Conservation (phyloP, 2,888 invertebrate genomes). For the Dolichomitus sp. region DNA sequence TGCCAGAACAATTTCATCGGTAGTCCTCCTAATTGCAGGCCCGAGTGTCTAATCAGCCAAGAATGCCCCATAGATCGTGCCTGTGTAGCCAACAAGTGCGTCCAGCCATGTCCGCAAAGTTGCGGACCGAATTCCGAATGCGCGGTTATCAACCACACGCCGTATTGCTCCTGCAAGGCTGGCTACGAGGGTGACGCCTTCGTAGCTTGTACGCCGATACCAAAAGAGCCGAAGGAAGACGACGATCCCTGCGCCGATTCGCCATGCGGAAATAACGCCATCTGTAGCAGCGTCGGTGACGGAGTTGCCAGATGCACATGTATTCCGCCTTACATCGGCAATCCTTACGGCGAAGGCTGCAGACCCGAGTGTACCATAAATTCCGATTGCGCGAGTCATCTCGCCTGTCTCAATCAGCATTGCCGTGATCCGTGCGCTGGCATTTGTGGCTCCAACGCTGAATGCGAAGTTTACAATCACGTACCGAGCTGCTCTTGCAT, state of each 20-base stretch:
- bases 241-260: slow-evolving; percentile 91
- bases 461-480: slow-evolving; percentile 94
- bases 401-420: slow-evolving; percentile 94
- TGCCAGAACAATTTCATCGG: slow-evolving; percentile 93
- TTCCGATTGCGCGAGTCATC: slow-evolving; percentile 92
- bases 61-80: slow-evolving; percentile 93
- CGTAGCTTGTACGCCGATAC: slow-evolving; percentile 91
- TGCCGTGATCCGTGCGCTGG: slow-evolving; percentile 95
- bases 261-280: slow-evolving; percentile 95
- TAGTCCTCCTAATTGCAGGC: slow-evolving; percentile 93
- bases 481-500: slow-evolving; percentile 94
- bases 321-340: slow-evolving; percentile 95
- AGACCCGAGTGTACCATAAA: slow-evolving; percentile 94
- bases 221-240: slow-evolving; percentile 77
- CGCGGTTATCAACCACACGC: slow-evolving; percentile 91
- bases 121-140: slow-evolving; percentile 92
- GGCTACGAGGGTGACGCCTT: slow-evolving; percentile 95
- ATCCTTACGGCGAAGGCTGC: slow-evolving; percentile 93
- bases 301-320: slow-evolving; percentile 93
- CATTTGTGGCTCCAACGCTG: slow-evolving; percentile 93
- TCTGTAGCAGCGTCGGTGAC: slow-evolving; percentile 90
- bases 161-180: slow-evolving; percentile 92
- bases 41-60: slow-evolving; percentile 94
- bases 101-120: slow-evolving; percentile 92
- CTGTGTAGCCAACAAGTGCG: slow-evolving; percentile 94